Base-by-base conservation (phyloP, 1,140 invertebrate species). In the Frieseomelitta varia region DNA sequence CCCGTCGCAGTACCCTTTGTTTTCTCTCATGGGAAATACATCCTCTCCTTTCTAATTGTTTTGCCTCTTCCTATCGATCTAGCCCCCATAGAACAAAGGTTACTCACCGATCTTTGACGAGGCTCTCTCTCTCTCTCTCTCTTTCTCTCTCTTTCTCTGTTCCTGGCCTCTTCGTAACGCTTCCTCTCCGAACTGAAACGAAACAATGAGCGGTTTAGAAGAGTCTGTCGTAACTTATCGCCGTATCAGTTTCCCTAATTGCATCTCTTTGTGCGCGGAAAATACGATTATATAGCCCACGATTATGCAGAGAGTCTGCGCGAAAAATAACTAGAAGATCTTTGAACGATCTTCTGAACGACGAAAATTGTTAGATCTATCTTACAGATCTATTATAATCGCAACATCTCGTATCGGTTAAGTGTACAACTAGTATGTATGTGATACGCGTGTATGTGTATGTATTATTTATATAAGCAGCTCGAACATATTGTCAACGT, bases 11-110 rank as follows among this genome's bases (percentile, higher is more conserved):
- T 79, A 87, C 81, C 80, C 81, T 90, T 90, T 86, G 90, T 92
- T 90, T 91, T 88, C 90, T 85, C 90, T 90, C 89, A 63, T 81
- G 88, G 90, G 90, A 92, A 93, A 93, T 91, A 91, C 89, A 91
- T 90, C 87, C 89, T 89, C 90, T 92, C 83, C 88, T 85, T 87
- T 91, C 91, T 93, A 93, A 93, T 92, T 92, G 89, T 92, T 91
- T 91, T 89, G 77, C 81, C 78, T 89, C 90, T 88, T 81, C 86
- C 79, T 84, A 89, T 87, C 88, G 88, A 89, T 89, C 77, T 87
- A 82, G 47, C 15, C 51, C 63, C 68, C 58, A 84, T 81, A 73
- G 67, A 75, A 51, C 82, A 75, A 74, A 85, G 73, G 81, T 86
- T 84, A 84, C 83, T 80, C 78, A 84, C 83, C 69, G 78, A 84